phyloP scores from a whole-genome alignment of 2,113 vertebrate genomes.

The Passer montanus region DNA sequence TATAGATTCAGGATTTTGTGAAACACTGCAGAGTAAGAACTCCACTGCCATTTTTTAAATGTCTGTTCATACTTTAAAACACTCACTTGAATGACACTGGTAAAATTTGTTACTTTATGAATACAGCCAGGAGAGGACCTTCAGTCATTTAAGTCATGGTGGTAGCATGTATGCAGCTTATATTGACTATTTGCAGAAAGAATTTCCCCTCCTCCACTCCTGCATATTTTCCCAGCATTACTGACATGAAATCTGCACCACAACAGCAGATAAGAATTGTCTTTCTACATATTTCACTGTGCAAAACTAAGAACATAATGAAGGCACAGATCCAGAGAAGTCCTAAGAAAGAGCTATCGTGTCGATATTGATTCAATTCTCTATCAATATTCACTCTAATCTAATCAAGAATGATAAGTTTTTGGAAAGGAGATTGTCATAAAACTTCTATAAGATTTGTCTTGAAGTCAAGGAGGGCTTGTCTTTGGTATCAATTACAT shows the following conservation, averaged over 20 bases:
- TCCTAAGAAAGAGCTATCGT: not conserved
- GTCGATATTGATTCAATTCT: not conserved
- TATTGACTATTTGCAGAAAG: not conserved
- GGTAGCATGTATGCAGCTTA: not conserved
- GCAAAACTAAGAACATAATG: not conserved
- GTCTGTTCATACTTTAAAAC: not conserved
- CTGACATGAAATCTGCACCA: not conserved
- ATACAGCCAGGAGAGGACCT: not conserved
- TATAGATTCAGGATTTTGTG: not conserved
- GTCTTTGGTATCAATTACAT: not conserved
- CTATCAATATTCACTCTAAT: not conserved
- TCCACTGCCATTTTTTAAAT: not conserved
- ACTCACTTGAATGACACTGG: rapidly evolving
- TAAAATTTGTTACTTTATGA: not conserved
- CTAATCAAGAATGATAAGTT: not conserved
- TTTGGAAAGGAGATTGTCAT: not conserved
- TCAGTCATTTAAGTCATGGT: not conserved
- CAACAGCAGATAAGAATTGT: not conserved
- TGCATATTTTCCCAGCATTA: not conserved
- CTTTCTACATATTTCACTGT: not conserved
- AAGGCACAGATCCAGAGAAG: not conserved
- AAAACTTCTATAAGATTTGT: not conserved
- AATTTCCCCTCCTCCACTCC: not conserved
- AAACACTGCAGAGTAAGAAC: not conserved
- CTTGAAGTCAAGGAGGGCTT: not conserved